These are phyloP conservation scores for Cercocebus atys DNA, from an alignment of 2,113 vertebrate species.

Conservation along the genomic window DNA sequence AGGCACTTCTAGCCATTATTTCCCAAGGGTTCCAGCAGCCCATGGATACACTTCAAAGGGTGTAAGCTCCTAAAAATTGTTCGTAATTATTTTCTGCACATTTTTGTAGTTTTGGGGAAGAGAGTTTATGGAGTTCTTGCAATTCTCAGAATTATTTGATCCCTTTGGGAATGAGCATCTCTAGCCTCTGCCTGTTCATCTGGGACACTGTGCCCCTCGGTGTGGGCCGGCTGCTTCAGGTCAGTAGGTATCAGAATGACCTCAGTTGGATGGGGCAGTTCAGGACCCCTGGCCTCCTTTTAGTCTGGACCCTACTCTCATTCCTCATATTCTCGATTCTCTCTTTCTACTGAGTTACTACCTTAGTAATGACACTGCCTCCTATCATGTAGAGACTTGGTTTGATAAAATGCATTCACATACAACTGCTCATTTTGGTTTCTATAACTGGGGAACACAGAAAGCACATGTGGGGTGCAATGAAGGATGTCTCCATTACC, in stretches of 20 bases:
- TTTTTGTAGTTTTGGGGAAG: background rate
- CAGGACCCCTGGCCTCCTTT: background rate
- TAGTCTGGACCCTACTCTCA: background rate
- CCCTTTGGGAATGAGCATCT: background rate
- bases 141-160: background rate
- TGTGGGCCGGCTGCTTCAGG: too few species aligned
- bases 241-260: too few species aligned
- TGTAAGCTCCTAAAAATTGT: background rate
- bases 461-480: background rate
- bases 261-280: background rate
- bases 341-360: background rate
- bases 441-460: background rate
- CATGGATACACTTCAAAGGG: background rate
- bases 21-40: background rate
- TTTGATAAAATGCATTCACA: background rate
- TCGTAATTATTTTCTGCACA: background rate
- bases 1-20: background rate
- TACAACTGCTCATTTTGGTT: background rate
- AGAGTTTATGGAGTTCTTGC: background rate
- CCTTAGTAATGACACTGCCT: too few species aligned
- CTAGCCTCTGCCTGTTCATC: background rate
- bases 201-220: background rate
- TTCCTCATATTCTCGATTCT: too few species aligned
- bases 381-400: background rate
- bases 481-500: background rate